phyloP scores from a whole-genome alignment of 2,113 vertebrate species.

The Uropsilus gracilis region DNA sequence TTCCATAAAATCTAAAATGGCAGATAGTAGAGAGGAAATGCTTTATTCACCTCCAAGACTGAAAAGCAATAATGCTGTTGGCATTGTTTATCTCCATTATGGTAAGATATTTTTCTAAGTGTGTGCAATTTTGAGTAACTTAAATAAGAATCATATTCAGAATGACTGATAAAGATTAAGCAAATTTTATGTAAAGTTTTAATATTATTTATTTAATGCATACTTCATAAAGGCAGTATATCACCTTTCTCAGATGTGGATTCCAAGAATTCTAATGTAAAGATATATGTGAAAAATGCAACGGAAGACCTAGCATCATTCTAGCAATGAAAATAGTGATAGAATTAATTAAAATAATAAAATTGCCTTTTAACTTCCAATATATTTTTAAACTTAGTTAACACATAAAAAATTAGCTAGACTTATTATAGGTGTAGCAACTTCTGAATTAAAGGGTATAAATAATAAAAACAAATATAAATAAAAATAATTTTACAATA shows the following conservation, averaged over 20 bases:
- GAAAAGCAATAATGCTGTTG: neutral
- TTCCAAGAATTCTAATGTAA: neutral
- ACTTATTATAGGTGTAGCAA: conserved; percentile 40
- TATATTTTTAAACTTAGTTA: conserved; percentile 56
- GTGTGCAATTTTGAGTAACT: neutral
- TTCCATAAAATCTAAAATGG: conserved; percentile 10
- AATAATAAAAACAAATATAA: no score
- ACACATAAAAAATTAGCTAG: conserved; percentile 51
- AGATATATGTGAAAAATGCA: neutral
- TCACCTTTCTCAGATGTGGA: neutral
- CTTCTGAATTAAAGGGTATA: conserved; percentile 16
- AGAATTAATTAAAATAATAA: neutral
- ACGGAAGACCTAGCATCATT: neutral
- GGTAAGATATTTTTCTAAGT: conserved; percentile 3
- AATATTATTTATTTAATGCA: neutral
- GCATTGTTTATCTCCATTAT: neutral
- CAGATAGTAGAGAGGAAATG: neutral
- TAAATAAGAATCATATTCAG: neutral
- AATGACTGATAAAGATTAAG: neutral
- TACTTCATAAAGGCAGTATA: neutral
- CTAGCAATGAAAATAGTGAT: neutral
- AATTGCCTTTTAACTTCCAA: conserved; percentile 64
- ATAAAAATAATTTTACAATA: no score
- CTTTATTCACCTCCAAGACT: conserved; percentile 17
- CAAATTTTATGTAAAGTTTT: neutral